Base-by-base conservation (phyloP, 2,113 vertebrate species). In the Pseudorasbora parva region DNA sequence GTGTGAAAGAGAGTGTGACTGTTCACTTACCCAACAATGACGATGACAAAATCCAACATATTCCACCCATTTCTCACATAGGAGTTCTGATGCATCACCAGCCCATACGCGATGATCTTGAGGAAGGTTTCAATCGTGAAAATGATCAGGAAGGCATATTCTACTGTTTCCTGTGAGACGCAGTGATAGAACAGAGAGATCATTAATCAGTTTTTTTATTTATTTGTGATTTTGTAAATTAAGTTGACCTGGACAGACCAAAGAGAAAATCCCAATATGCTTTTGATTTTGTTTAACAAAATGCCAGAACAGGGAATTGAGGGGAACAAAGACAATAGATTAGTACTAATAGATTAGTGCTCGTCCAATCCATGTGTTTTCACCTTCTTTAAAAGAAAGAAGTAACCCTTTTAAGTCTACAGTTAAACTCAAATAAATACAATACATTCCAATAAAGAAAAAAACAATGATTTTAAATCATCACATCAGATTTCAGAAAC, bases 111-210 rank as follows among this genome's bases (percentile, higher is more conserved):
- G 92, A 99, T 97, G 93, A 99, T 99, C 96, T 99, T 99, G 95
- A 99, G 94, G 96, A 98, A 99, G 81, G 97, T 98, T 94, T 99
- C 98, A 89, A 99, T 95, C 88, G 98, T 99, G 96, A 99, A 99
- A 96, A 99, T 98, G 91, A 99, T 98, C 92, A 99, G 96, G 96
- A 99, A 99, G 97, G 97, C 98, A 97, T 99, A 99, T 96, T 99
- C 98, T 92, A 99, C 98, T 94, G 97, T 98, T 95, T 99, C 98
- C 98, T 99, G 94, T 87, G 87, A 91, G 75, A 59, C 62, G 93
- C n/a, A 88, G 87, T 87, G 77, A 85, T 68, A 86, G 14, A 51
- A 79, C 30, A 81, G 27, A 49, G 30, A 81, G 15, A 43, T 17
- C 66, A 27, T 57, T 7, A 9, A 66, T 12, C 3, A 54, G 4